A percentile compares a stretch with the other conserved stretches of the same genome.
phyloP scores from a whole-genome alignment of 2,888 invertebrate genomes.

The Hyalella azteca region DNA sequence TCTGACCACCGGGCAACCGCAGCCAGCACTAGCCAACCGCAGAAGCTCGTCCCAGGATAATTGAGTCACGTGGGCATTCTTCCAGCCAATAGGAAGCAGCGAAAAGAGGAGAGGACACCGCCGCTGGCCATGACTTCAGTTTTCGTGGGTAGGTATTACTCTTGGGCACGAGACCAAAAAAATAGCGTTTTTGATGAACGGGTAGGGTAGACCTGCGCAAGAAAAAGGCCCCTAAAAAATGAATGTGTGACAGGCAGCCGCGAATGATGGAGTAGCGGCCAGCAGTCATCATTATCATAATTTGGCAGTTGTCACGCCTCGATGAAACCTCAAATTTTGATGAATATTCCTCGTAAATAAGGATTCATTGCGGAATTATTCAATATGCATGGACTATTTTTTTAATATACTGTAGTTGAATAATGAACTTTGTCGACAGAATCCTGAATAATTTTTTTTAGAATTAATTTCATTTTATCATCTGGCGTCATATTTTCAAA shows the following conservation, averaged over 20 bases:
- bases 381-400: too few species aligned
- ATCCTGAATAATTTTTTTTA: too few species aligned
- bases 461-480: too few species aligned
- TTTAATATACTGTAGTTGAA: too few species aligned
- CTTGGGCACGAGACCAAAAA: constrained; percentile 35
- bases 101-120: not conserved
- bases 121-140: not conserved
- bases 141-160: constrained; percentile 16
- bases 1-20: not conserved
- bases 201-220: constrained; percentile 9
- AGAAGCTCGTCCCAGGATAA: constrained; percentile 24
- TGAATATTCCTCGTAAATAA: too few species aligned
- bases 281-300: constrained; percentile 1
- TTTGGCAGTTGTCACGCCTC: constrained; percentile 19
- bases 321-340: too few species aligned
- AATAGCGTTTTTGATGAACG: not conserved
- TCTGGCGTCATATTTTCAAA: too few species aligned
- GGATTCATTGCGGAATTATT: too few species aligned
- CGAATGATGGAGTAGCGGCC: not conserved
- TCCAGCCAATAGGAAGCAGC: not conserved
- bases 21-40: constrained; percentile 8
- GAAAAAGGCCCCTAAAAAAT: not conserved
- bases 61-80: not conserved
- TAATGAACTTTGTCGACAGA: too few species aligned
- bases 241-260: not conserved